Base-by-base conservation (phyloP, 2,888 invertebrate genomes). In the Aleiodes testaceus region DNA sequence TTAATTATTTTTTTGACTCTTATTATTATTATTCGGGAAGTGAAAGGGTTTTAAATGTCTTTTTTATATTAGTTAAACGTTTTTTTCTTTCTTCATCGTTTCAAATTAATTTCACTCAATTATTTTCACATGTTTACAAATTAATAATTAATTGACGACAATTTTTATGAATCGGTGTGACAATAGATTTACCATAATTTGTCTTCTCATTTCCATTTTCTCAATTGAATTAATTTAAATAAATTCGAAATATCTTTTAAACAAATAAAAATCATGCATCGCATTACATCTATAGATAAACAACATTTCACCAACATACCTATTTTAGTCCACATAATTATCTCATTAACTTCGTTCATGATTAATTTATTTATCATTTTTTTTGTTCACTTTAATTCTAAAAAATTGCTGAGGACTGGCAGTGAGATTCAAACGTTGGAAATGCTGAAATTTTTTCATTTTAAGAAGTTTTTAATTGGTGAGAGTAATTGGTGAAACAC, bases 131-230 rank as follows among this genome's bases (percentile, higher is more conserved):
- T 63, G 44, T 45, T 63, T 63, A 45, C 22, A 45, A 20, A 63
- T 22, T 45, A 20, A 45, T 44, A 47, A 63, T 63, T 63, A 63
- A 63, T 63, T 63, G 63, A 63, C 63, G 45, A 63, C 42, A 59
- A 14, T 59, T 49, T 30, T 65, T 65, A 30, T 26, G 16, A 30
- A 61, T 61, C 36, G n/a, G n/a, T n/a, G n/a, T n/a, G n/a, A n/a
- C n/a, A n/a, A n/a, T n/a, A n/a, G n/a, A 7, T 16, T 59, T 59
- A 36, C 36, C 36, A 36, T 9, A 36, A 9, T 36, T 36, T 36
- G 4, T 44, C 30, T 20, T 42, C 44, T 59, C 77, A 80, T 80
- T 79, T 79, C 79, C 20, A 74, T 61, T 67, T 75, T 75, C 50
- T 72, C 66, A 70, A 69, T 72, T 70, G 30, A 63, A 69, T 42